phyloP scores from a whole-genome alignment of 2,888 invertebrate species.

The Harpalus rubripes region DNA sequence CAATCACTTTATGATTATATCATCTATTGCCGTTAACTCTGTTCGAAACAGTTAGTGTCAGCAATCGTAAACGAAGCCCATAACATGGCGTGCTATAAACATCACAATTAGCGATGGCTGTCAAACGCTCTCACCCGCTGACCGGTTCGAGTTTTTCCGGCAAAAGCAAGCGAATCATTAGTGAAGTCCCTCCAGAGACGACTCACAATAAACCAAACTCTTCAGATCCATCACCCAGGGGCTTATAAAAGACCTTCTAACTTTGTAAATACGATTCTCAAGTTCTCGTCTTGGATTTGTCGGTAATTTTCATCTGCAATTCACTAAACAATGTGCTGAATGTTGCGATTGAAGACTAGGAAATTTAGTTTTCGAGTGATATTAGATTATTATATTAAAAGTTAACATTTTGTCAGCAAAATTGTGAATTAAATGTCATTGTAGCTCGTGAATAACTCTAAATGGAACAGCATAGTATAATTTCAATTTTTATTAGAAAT shows the following conservation, averaged over 20 bases:
- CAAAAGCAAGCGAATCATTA: constrained; percentile 13
- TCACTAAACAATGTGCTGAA: not conserved
- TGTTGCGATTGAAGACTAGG: not conserved
- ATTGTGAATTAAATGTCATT: not conserved
- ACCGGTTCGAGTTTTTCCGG: not conserved
- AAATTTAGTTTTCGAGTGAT: not conserved
- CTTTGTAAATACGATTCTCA: constrained; percentile 43
- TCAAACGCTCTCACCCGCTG: not conserved
- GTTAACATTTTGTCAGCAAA: not conserved
- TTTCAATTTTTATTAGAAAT: too few relatives aligned
- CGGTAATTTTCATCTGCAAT: constrained; percentile 33
- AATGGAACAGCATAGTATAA: too few relatives aligned
- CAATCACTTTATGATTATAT: constrained; percentile 16
- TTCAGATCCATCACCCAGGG: constrained; percentile 24
- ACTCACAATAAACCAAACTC: constrained; percentile 31
- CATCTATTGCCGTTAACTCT: not conserved
- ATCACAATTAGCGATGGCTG: constrained; percentile 10
- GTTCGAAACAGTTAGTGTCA: not conserved
- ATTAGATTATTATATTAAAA: constrained; percentile 1
- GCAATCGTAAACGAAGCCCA: not conserved
- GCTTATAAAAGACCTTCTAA: constrained; percentile 28
- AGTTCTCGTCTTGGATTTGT: not conserved
- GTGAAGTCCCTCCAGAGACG: not conserved
- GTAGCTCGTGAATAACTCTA: not conserved
- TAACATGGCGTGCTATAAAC: constrained; percentile 1